Base-by-base conservation (phyloP, 2,888 invertebrate species). In the Prenolepis imparis region DNA sequence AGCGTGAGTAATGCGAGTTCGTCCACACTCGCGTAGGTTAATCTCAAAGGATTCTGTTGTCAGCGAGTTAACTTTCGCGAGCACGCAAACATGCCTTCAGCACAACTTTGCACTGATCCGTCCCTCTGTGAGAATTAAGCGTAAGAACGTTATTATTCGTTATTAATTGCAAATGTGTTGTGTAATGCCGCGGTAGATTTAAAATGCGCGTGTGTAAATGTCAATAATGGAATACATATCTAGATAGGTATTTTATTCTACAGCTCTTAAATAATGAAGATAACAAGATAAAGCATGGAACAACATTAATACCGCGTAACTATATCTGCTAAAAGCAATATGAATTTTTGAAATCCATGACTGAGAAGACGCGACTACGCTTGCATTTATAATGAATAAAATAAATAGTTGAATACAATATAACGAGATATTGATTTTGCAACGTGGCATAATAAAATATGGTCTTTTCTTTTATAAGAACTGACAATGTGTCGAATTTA, bases 31-130 rank as follows among this genome's bases (percentile, higher is more conserved):
- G 44, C 55, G 21, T 70, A 87, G 59, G 78, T 44, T 80, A 67
- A 80, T 67, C 67, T 63, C 64, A 36, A 61, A 77, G 44, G 41
- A 64, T 75, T 52, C 63, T 28, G 61, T 66, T 80, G 68, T 72
- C 15, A 64, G 32, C 41, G 59, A 64, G 61, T 28, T 78, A 63
- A 41, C 57, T 73, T 55, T 63, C 59, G 59, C 12, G 68, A 83
- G 84, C 59, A 63, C 15, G 52, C 81, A 81, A 81, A 81, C 77
- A 77, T 44, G 77, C 63, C 63, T 81, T 63, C 28, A 52, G 52
- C 39, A 21, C n/a, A 75, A 75, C 63, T 61, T 75, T 44, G 12
- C 63, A 44, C 44, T 59, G 55, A 39, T 63, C 39, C 39, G 36
- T 63, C 28, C 24, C 59, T 72, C 44, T 78, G 21, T 72, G 59